Base-by-base conservation (phyloP, 2,888 invertebrate species). In the Horisme vitalbata region DNA sequence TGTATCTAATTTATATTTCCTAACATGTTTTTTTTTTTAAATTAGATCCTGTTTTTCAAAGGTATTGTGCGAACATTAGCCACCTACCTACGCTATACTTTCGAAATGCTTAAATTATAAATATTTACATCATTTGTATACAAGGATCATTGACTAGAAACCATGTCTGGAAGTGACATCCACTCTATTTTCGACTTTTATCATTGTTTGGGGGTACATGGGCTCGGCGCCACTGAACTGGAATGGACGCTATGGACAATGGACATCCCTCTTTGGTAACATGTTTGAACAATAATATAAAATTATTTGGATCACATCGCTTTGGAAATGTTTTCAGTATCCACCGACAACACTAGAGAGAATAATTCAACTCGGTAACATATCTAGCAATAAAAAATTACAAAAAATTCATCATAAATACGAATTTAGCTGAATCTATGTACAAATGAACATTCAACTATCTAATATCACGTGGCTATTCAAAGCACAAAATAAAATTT, bases 101-200 rank as follows among this genome's bases (percentile, higher is more conserved):
- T 71, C 71, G 68, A 73, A 76, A 79, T 75, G 79, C 70, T 74
- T 80, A 78, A 68, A 66, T 69, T 72, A 76, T 65, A 70, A 69
- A 43, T 79, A 79, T 81, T 80, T 80, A 82, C 80, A 81, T 71
- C 73, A 75, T 70, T 61, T 79, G 79, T 81, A 79, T 82, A 83
- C 75, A 84, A 83, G 80, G 78, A 80, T 72, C 78, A 76, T 80
- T 88, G 87, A 88, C 87, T 88, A 88, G 87, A 87, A 75, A 80
- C 76, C 71, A 75, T 79, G 79, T 79, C 79, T 79, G 75, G 76
- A 76, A 76, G 74, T 72, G 70, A 41, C 35, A 34, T 37, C 39
- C 32, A 32, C 32, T 11, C 23, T n/a, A 18, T 18, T 1, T 18
- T 2, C n/a, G n/a, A n/a, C n/a, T n/a, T n/a, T n/a, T n/a, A n/a